Evolutionary conservation across 2,888 invertebrate species (phyloP).

Genomic region (Orthonevra nobilis): DNA sequence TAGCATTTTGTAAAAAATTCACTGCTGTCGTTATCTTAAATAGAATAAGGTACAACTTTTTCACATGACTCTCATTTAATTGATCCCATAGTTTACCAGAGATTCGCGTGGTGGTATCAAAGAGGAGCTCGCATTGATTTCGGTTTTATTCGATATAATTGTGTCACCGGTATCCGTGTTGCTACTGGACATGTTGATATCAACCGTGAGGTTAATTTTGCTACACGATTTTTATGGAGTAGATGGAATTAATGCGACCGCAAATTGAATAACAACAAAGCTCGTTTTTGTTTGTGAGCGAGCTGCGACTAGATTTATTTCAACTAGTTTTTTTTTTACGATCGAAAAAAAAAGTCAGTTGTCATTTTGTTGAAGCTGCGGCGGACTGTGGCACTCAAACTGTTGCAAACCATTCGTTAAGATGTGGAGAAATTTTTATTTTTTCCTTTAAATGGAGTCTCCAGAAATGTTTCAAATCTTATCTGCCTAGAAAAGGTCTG

Average conservation of each 20-base stretch:
- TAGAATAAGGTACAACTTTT: neutral
- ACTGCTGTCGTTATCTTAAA: slow-evolving; percentile 90
- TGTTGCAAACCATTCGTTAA: too few species aligned
- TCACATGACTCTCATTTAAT: neutral
- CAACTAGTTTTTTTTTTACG: too few species aligned
- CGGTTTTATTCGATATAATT: slow-evolving; percentile 70
- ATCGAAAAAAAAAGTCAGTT: slow-evolving; percentile 33
- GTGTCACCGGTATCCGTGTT: slow-evolving; percentile 79
- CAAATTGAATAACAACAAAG: too few species aligned
- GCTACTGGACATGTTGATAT: slow-evolving; percentile 77
- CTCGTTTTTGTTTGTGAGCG: too few species aligned
- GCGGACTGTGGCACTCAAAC: slow-evolving; percentile 20
- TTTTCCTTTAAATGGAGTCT: too few species aligned
- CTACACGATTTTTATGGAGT: slow-evolving; percentile 9
- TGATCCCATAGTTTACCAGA: slow-evolving; percentile 73
- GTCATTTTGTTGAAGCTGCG: neutral
- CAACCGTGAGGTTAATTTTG: slow-evolving; percentile 78
- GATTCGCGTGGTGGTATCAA: slow-evolving; percentile 76
- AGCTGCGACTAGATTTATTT: too few species aligned
- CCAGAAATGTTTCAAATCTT: too few species aligned
- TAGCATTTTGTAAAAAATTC: slow-evolving; percentile 92
- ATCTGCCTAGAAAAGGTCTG: too few species aligned
- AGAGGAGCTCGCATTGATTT: slow-evolving; percentile 45
- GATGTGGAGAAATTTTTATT: too few species aligned
- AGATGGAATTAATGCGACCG: too few species aligned